These are phyloP conservation scores for Otus sunia DNA, from an alignment of 2,113 vertebrate species.

Conservation along the genomic window DNA sequence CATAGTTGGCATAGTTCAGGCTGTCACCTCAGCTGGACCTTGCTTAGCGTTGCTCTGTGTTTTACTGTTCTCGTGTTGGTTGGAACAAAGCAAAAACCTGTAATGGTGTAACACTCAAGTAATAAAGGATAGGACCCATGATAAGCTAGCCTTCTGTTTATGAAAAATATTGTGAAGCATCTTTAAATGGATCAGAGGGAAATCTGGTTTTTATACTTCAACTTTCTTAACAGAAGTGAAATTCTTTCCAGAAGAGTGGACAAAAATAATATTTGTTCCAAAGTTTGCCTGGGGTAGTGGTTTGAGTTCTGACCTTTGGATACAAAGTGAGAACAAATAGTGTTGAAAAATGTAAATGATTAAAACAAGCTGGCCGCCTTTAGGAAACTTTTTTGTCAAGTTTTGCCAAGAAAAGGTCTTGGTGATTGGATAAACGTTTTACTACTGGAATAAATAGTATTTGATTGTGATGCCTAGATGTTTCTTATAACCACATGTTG, in stretches of 20 bases:
- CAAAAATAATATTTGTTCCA: constrained; percentile 71
- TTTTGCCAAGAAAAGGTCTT: constrained; percentile 11
- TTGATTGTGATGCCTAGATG: not conserved
- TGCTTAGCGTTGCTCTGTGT: not conserved
- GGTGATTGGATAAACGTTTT: not conserved
- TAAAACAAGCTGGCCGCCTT: constrained; percentile 31
- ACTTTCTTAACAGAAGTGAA: not conserved
- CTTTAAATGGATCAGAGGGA: not conserved
- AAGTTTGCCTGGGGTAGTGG: constrained; percentile 61
- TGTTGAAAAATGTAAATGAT: constrained; percentile 46
- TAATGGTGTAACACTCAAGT: not conserved
- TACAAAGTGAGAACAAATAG: constrained; percentile 66
- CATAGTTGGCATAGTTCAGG: accelerated
- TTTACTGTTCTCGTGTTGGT: not conserved
- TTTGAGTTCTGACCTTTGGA: constrained; percentile 79
- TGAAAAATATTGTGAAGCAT: not conserved
- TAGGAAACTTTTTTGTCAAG: not conserved
- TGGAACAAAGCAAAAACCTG: not conserved
- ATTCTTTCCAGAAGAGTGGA: not conserved
- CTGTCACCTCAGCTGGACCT: accelerated
- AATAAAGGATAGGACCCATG: not conserved
- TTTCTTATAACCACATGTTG: not conserved
- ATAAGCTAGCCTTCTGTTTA: not conserved
- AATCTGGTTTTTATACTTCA: not conserved
- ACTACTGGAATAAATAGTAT: not conserved